These are phyloP conservation scores for Netelia virgata DNA, from an alignment of 2,888 invertebrate genomes.

Conservation along the genomic window DNA sequence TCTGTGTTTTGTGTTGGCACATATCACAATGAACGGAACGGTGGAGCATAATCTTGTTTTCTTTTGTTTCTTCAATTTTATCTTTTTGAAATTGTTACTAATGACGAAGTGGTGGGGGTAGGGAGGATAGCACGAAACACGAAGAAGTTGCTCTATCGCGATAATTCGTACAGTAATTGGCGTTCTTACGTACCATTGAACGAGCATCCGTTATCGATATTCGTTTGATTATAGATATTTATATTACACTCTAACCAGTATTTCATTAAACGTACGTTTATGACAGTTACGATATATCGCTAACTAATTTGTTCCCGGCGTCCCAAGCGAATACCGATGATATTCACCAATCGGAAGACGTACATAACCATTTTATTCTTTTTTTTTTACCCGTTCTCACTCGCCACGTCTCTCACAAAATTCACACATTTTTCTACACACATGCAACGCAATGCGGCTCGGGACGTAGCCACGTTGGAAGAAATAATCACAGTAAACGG, in stretches of 20 bases:
- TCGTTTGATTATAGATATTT: conserved; percentile 23
- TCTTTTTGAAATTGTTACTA: conserved; percentile 38
- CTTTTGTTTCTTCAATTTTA: neutral
- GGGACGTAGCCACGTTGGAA: conserved; percentile 69
- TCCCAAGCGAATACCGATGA: conserved; percentile 68
- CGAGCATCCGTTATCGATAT: conserved; percentile 41
- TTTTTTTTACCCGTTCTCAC: neutral
- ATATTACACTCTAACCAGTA: conserved; percentile 13
- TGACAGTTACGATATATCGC: conserved; percentile 51
- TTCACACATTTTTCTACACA: conserved; percentile 25
- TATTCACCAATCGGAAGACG: conserved; percentile 58
- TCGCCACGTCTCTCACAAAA: conserved; percentile 1
- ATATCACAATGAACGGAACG: conserved; percentile 76
- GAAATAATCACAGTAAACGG: conserved; percentile 72
- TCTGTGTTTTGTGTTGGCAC: conserved; percentile 75
- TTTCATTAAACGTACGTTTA: conserved; percentile 41
- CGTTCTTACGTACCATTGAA: conserved; percentile 42
- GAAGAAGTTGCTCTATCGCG: conserved; percentile 35
- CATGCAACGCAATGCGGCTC: conserved; percentile 63
- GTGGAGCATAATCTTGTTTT: conserved; percentile 63
- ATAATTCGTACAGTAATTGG: conserved; percentile 35
- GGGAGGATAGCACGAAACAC: conserved; percentile 62
- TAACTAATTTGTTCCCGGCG: conserved; percentile 71
- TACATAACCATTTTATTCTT: conserved; percentile 21
- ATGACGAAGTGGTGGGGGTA: conserved; percentile 65